Evolutionary conservation across 2,113 vertebrate genomes (phyloP).

Genomic region (Calidris pugnax): DNA sequence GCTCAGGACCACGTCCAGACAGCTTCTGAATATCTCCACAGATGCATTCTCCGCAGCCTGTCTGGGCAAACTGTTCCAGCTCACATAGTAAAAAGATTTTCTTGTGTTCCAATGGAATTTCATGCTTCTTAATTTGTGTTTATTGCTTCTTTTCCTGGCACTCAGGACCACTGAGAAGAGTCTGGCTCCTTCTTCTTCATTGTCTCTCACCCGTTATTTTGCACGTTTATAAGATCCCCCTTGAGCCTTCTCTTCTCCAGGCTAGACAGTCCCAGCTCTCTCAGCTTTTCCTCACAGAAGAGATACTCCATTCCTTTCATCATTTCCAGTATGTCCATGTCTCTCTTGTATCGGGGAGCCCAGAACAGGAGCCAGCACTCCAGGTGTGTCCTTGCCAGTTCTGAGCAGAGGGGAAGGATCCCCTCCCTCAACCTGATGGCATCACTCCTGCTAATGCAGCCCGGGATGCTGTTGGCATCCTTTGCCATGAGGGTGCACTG

Average conservation of each 20-base stretch:
- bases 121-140: background rate
- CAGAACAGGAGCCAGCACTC: background rate
- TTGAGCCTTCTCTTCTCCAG: background rate
- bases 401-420: background rate
- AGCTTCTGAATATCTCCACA: background rate
- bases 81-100: background rate
- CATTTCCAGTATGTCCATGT: background rate
- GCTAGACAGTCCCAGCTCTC: background rate
- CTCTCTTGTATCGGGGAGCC: background rate
- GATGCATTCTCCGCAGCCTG: background rate
- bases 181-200: background rate
- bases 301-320: background rate
- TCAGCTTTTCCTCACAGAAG: background rate
- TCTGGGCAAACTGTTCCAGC: background rate
- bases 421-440: fast-evolving
- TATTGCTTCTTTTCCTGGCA: background rate
- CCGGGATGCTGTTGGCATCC: background rate
- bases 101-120: background rate
- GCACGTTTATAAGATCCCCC: background rate
- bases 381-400: background rate
- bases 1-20: background rate
- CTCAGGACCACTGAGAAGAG: background rate
- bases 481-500: background rate
- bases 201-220: background rate
- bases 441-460: background rate